Evolutionary conservation across 2,113 vertebrate species (phyloP), one percentile per base, ranked within the genome.

Genomic region (Thalassarche chlororhynchos): DNA sequence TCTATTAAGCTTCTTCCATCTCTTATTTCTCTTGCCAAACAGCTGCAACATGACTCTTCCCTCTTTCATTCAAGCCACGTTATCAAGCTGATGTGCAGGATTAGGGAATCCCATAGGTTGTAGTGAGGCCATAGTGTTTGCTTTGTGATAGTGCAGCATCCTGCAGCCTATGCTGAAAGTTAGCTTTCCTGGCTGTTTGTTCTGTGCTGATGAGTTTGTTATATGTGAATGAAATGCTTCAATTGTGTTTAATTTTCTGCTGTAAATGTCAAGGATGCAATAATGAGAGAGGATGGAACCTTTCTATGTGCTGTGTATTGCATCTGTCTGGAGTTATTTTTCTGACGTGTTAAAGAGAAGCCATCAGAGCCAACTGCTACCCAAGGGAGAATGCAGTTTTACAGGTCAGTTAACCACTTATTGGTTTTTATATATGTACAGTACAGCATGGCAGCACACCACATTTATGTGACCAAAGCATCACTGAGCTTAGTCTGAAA

Each of bases 201-300:
- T 96, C 81, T 93, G 51, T 90, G 75, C 84, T 95, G 89, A 91
- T 87, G 89, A 91, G 81, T 83, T 91, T 94, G 80, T 92, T 96
- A 44, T 65, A 65, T 74, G 81, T 81, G 79, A 95, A 86, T 80
- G n/a, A 97, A 97, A 95, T 93, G 81, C 84, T 96, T 97, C 81
- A 68, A 83, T 86, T 97, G 94, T 96, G 87, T 94, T 97, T 96
- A 97, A 97, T 97, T 95, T 97, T 93, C 91, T 85, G 91, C 87
- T 88, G 79, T 93, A 94, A 96, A 96, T 96, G 94, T 95, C 93
- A 96, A 91, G 91, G 68, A 96, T 96, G 74, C 58, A 62, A 38
- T 96, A 97, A 96, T 93, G 74, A 96, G 89, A 60, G 93, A 93
- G 85, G 91, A 93, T 84, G 46, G 91, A 95, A 60, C 75, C 81